Conservation (phyloP, 2,113 vertebrate species). For the Pedionomus torquatus region DNA sequence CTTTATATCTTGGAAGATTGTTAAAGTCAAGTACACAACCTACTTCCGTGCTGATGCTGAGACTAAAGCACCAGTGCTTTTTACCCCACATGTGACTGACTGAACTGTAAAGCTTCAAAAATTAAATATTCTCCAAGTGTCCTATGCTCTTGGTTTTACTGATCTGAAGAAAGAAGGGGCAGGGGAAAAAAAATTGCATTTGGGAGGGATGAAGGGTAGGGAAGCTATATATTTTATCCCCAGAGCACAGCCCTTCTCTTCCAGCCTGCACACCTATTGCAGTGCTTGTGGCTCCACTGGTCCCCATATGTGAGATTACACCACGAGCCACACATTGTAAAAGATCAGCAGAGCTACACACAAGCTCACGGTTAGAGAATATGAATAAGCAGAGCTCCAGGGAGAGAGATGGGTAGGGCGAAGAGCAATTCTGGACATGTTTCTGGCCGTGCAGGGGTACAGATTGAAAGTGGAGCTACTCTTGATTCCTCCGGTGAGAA, state of each 20-base stretch:
- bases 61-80: neutral
- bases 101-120: neutral
- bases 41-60: neutral
- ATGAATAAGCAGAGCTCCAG: neutral
- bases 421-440: neutral
- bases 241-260: neutral
- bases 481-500: neutral
- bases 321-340: neutral
- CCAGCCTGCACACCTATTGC: neutral
- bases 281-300: neutral
- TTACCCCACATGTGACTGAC: neutral
- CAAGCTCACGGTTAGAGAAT: neutral
- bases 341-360: neutral
- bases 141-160: neutral
- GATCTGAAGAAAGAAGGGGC: neutral
- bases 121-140: neutral
- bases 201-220: neutral
- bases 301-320: neutral
- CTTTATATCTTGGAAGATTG: slow-evolving; percentile 50
- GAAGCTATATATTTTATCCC: neutral
- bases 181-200: neutral
- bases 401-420: neutral
- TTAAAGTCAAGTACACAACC: slow-evolving; percentile 34
- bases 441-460: fast-evolving
- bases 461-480: neutral